phyloP scores from a whole-genome alignment of 2,888 invertebrate species.

The Euspilapteryx auroguttella region DNA sequence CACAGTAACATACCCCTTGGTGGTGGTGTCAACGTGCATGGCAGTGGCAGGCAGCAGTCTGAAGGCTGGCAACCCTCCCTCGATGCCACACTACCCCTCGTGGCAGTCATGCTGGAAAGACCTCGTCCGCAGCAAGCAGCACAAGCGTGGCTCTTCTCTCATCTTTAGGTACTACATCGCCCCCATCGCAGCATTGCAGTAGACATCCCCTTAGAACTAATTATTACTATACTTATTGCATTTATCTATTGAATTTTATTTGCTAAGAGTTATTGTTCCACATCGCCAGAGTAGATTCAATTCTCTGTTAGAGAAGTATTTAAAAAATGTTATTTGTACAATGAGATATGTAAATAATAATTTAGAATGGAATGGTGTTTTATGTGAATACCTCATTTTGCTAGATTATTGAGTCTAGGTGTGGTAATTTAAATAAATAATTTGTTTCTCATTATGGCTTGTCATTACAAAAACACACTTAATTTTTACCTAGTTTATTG shows the following conservation, averaged over 20 bases:
- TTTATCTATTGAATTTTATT: conserved; percentile 36
- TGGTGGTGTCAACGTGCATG: conserved; percentile 91
- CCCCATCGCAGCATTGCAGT: conserved; percentile 42
- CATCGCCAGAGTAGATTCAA: conserved; percentile 46
- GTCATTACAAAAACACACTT: neutral
- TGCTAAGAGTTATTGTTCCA: conserved; percentile 35
- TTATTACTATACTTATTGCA: conserved; percentile 22
- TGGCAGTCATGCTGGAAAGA: conserved; percentile 88
- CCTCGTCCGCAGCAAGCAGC: conserved; percentile 70
- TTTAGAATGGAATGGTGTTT: conserved; percentile 40
- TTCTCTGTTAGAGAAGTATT: conserved; percentile 18
- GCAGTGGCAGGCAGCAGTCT: conserved; percentile 79
- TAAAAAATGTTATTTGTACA: conserved; percentile 5
- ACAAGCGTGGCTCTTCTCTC: conserved; percentile 85
- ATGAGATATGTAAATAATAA: conserved; percentile 16
- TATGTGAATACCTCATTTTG: conserved; percentile 41
- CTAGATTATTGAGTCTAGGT: conserved; percentile 45
- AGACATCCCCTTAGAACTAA: conserved; percentile 17
- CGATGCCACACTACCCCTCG: conserved; percentile 78
- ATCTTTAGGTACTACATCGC: conserved; percentile 72
- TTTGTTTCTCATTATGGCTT: conserved; percentile 28
- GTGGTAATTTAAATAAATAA: conserved; percentile 47
- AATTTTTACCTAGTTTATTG: conserved; percentile 45
- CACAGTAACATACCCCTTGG: conserved; percentile 88
- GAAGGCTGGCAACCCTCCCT: conserved; percentile 79